Evolutionary conservation across 2,113 vertebrate species (phyloP), one percentile per base, ranked within the genome.

Genomic region (Dromas ardeola): DNA sequence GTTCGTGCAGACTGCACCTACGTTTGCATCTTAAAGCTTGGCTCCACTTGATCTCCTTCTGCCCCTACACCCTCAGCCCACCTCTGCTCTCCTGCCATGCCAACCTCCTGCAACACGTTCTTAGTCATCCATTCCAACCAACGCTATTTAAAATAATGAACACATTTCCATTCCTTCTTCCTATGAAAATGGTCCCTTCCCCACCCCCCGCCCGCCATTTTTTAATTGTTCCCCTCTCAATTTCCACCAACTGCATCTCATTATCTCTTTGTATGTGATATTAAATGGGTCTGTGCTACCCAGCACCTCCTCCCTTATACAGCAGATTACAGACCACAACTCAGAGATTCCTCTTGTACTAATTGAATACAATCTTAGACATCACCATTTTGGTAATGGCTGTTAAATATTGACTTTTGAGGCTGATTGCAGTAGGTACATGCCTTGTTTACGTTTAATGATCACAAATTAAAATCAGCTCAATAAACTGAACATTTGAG

Each of bases 381-480:
- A 52, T 13, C 62, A 18, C 53, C 40, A 30, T 55, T 78, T 77
- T 50, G 85, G 50, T 85, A 69, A 72, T 1, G 30, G 38, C 47
- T 88, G 50, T 34, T 84, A 40, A 79, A 78, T 45, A 86, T 17
- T 65, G 91, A 89, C 61, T 43, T 84, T 63, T 69, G 5, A n/a
- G 69, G 69, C 61, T 63, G 40, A 69, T 3, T 70, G 32, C 76
- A 62, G 85, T 13, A 86, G 77, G 81, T 76, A 79, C 52, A 25
- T 19, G 49, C 56, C 69, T 92, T 95, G 43, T 87, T 95, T 95
- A 72, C 10, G 0, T 81, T 74, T 88, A 95, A 95, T 40, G 77
- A 92, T 74, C 89, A 63, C 88, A 92, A 96, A 93, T 83, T 88
- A 81, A 90, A 86, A 72, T 40, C 69, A 45, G 80, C 52, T 89